A percentile compares a stretch with the other conserved stretches of the same genome.
These are phyloP conservation scores for Tetranychus urticae DNA, from an alignment of 1,140 invertebrate species.

Conservation along the genomic window DNA sequence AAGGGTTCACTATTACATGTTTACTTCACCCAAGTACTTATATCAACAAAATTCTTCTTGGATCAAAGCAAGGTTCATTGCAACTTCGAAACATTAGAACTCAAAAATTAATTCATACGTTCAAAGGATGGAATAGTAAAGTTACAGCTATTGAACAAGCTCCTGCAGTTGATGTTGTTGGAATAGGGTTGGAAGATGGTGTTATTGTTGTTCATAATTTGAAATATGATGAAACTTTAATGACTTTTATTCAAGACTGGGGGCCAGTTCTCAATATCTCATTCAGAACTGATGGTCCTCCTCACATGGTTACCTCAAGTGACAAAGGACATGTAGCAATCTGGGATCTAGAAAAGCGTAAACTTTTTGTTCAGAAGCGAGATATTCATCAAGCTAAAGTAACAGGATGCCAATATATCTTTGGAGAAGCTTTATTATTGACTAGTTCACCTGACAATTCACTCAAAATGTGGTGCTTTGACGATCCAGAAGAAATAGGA, in stretches of 20 bases:
- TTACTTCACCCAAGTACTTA: constrained; percentile 74
- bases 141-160: constrained; percentile 42
- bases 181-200: constrained; percentile 55
- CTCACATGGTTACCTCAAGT: constrained; percentile 63
- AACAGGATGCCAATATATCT: constrained; percentile 51
- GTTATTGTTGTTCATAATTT: constrained; percentile 70
- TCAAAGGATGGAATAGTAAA: constrained; percentile 44
- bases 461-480: constrained; percentile 87
- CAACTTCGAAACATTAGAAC: constrained; percentile 76
- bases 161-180: constrained; percentile 70
- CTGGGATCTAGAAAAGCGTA: constrained; percentile 74
- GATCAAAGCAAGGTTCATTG: constrained; percentile 58
- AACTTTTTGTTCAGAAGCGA: constrained; percentile 42
- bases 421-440: constrained; percentile 62
- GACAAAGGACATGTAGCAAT: constrained; percentile 48
- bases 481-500: constrained; percentile 63
- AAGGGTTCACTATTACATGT: constrained; percentile 45
- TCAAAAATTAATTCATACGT: constrained; percentile 47
- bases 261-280: constrained; percentile 56
- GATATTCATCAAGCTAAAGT: constrained; percentile 48
- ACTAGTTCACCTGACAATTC: constrained; percentile 83
- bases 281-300: constrained; percentile 63
- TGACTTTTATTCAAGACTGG: constrained; percentile 76
- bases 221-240: constrained; percentile 53
- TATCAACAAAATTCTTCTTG: constrained; percentile 79